These are phyloP conservation scores for Neotoma lepida DNA, from an alignment of 2,113 vertebrate species.

Conservation along the genomic window DNA sequence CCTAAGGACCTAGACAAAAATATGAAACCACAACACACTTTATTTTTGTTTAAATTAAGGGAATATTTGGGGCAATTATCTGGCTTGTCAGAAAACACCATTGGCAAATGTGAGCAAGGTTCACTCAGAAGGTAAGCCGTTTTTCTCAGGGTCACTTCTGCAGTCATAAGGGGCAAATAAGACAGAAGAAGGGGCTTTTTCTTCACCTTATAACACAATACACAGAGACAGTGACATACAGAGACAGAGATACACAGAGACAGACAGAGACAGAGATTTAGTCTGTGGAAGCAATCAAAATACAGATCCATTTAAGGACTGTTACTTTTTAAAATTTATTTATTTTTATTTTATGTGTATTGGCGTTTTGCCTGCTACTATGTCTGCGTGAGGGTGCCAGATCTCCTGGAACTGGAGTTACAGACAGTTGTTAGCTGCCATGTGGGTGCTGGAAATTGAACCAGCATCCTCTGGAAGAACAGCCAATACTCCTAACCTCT, in stretches of 20 bases:
- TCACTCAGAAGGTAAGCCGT: background rate
- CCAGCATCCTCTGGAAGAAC: too few relatives aligned
- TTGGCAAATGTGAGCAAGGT: background rate
- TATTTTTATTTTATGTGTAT: too few relatives aligned
- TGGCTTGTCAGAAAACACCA: slow-evolving; percentile 35
- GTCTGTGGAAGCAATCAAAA: background rate
- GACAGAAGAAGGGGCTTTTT: background rate
- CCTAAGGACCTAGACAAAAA: slow-evolving; percentile 1
- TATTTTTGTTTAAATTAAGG: slow-evolving; percentile 39
- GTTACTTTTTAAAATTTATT: background rate
- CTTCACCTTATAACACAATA: background rate
- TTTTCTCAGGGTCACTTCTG: background rate
- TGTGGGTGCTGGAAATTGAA: too few relatives aligned
- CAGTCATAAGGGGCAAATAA: background rate
- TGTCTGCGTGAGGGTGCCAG: too few relatives aligned
- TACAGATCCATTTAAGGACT: background rate
- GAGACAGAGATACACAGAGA: background rate
- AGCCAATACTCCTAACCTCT: too few relatives aligned
- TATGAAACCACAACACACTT: slow-evolving; percentile 21
- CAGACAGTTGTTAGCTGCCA: too few relatives aligned
- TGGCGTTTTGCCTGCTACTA: too few relatives aligned
- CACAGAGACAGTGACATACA: background rate
- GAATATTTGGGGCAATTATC: background rate
- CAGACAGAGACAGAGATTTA: background rate
- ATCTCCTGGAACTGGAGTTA: too few relatives aligned